A percentile compares a stretch with the other conserved stretches of the same genome.
phyloP scores from a whole-genome alignment of 1,140 invertebrate species.

The Zaprionus gabonicus region DNA sequence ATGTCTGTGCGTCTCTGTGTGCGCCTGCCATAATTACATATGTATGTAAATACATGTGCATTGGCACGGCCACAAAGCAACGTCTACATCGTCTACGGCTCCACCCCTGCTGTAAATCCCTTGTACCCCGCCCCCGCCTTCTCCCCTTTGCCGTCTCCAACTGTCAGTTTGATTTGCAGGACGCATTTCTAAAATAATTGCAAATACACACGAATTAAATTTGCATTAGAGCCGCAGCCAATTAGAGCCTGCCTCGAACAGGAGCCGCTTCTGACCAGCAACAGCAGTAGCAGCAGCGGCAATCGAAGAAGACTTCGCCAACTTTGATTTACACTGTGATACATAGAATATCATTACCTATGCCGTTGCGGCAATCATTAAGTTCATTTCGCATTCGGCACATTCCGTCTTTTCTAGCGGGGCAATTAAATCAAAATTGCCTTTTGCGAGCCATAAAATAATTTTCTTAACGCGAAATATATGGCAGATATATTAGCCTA shows the following conservation, averaged over 20 bases:
- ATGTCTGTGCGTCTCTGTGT: constrained; percentile 5
- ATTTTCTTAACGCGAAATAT: constrained; percentile 51
- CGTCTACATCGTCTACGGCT: constrained; percentile 4
- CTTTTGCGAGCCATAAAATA: constrained; percentile 38
- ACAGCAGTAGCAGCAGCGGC: background rate
- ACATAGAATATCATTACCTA: background rate
- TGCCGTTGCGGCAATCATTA: no score
- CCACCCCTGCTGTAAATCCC: background rate
- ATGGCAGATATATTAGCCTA: constrained; percentile 58
- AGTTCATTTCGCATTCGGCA: background rate
- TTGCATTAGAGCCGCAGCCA: constrained; percentile 78
- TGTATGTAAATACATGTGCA: constrained; percentile 29
- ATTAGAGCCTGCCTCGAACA: constrained; percentile 52
- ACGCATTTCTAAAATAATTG: constrained; percentile 79
- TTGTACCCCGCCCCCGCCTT: background rate
- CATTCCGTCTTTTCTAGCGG: background rate
- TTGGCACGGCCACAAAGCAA: constrained; percentile 21
- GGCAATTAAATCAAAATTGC: constrained; percentile 53
- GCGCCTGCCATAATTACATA: constrained; percentile 5
- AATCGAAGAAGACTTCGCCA: background rate
- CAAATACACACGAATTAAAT: constrained; percentile 79
- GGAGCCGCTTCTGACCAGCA: constrained; percentile 26
- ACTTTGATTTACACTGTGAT: constrained; percentile 1
- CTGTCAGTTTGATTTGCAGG: constrained; percentile 74
- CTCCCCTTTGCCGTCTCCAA: background rate